phyloP scores from a whole-genome alignment of 37 sponge, comb jelly and placozoan species.

The Theonella swinhoei region DNA sequence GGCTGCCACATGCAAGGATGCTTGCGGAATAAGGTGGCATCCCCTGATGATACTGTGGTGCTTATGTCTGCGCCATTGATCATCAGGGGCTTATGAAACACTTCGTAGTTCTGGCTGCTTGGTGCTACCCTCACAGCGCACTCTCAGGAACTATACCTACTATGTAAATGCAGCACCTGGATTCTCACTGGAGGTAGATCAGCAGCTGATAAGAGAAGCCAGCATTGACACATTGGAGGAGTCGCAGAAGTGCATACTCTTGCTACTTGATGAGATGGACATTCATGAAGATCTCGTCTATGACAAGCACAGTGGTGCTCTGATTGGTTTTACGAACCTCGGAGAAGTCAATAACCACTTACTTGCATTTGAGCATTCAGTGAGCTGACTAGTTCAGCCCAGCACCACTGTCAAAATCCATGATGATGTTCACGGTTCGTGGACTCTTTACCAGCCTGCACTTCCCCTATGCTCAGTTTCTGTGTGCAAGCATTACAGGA shows the following conservation, averaged over 20 bases:
- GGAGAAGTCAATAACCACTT: slow-evolving; percentile 28
- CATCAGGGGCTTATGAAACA: slow-evolving; percentile 31
- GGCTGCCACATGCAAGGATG: neutral
- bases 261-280: slow-evolving; percentile 50
- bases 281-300: slow-evolving; percentile 37
- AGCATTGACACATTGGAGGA: slow-evolving; percentile 21
- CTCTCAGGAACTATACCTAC: slow-evolving; percentile 45
- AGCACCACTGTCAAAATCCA: slow-evolving; percentile 28
- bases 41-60: slow-evolving; percentile 57
- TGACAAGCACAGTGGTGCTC: slow-evolving; percentile 43
- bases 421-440: slow-evolving; percentile 43
- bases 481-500: slow-evolving; percentile 18
- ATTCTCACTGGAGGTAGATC: slow-evolving; percentile 41
- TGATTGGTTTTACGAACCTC: slow-evolving; percentile 27
- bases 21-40: slow-evolving; percentile 34
- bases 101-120: slow-evolving; percentile 27
- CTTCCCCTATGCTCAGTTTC: too few relatives aligned
- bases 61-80: slow-evolving; percentile 40
- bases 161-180: slow-evolving; percentile 13
- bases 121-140: slow-evolving; percentile 32
- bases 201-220: slow-evolving; percentile 34
- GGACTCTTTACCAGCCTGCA: slow-evolving; percentile 35
- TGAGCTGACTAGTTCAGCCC: neutral
- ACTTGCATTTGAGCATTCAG: slow-evolving; percentile 19
- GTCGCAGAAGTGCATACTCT: slow-evolving; percentile 30